Evolutionary conservation across 2,113 vertebrate genomes (phyloP), one percentile per base, ranked within the genome.

Genomic region (Elachura formosa): DNA sequence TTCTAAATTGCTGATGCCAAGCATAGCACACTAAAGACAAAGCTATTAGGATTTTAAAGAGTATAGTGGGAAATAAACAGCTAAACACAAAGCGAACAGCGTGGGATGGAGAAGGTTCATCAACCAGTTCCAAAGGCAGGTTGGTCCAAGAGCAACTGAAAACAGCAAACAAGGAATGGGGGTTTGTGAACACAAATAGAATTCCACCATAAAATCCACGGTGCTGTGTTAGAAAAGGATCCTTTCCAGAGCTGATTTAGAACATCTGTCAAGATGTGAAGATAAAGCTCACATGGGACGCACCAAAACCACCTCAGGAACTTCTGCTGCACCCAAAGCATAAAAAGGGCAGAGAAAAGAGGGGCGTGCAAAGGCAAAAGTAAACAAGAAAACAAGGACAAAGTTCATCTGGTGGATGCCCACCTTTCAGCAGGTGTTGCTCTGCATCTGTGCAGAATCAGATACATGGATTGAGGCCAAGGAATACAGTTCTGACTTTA

Each of bases 401-500:
- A 43, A 51, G 3, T 51, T 58, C 23, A 36, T 9, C 12, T 58
- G 33, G 16, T 55, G 15, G 56, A 36, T 64, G 38, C 22, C 8
- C 29, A 84, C n/a, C 14, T 29, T 78, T 25, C 77, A 55, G 45
- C 36, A 79, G 22, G 45, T 69, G 78, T 67, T 71, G 24, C n/a
- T 33, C 29, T 80, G 51, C 34, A 73, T 51, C 74, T 67, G 9
- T 33, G 24, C 51, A 80, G 48, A 89, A 76, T 52, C 38, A 85
- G 63, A 84, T 3, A 38, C 12, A 6, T 34, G 76, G 79, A 89
- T 61, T 14, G 22, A 18, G 52, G 86, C 83, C 85, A 96, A 87
- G 56, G 87, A 71, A 90, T 52, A 80, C 24, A 75, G 61, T 83
- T 89, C 91, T 38, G 31, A 71, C 87, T 93, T 89, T 91, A 88